Evolutionary conservation across 2,113 vertebrate genomes (phyloP).

Genomic region (Copsychus sechellarum): DNA sequence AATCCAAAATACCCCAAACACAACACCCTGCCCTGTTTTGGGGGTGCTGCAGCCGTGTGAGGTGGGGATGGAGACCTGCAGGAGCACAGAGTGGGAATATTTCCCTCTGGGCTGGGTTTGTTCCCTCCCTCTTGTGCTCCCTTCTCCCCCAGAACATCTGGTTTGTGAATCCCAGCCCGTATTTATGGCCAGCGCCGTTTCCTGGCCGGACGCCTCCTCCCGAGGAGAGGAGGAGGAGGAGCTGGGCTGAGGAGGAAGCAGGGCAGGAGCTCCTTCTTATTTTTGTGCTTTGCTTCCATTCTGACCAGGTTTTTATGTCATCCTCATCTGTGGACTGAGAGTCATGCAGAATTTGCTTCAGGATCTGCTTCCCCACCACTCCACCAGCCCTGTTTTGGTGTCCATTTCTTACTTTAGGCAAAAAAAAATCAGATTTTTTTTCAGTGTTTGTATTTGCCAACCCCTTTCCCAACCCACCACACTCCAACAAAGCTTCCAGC

Average conservation of each 20-base stretch:
- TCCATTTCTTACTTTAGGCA: background rate
- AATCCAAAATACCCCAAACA: accelerated
- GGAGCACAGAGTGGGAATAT: background rate
- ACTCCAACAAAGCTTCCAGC: accelerated
- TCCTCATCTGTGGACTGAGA: accelerated
- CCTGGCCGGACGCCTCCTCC: constrained; percentile 60
- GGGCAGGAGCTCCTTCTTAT: background rate
- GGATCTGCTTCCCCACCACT: background rate
- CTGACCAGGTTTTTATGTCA: accelerated
- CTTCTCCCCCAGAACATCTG: constrained; percentile 70
- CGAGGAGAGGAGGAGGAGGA: constrained; percentile 1
- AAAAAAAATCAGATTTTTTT: background rate
- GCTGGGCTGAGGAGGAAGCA: background rate
- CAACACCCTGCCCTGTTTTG: background rate
- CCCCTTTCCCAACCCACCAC: background rate
- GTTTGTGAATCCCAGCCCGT: constrained; percentile 74
- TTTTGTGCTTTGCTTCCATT: background rate
- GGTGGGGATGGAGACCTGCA: background rate
- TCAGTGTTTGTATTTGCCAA: background rate
- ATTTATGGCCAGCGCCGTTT: constrained; percentile 75
- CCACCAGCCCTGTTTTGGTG: accelerated
- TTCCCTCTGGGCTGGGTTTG: background rate
- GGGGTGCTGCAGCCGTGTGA: accelerated
- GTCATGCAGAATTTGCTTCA: background rate
- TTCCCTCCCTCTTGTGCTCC: background rate